Base-by-base conservation (phyloP, 2,113 vertebrate genomes). In the Ceyx margarethae region DNA sequence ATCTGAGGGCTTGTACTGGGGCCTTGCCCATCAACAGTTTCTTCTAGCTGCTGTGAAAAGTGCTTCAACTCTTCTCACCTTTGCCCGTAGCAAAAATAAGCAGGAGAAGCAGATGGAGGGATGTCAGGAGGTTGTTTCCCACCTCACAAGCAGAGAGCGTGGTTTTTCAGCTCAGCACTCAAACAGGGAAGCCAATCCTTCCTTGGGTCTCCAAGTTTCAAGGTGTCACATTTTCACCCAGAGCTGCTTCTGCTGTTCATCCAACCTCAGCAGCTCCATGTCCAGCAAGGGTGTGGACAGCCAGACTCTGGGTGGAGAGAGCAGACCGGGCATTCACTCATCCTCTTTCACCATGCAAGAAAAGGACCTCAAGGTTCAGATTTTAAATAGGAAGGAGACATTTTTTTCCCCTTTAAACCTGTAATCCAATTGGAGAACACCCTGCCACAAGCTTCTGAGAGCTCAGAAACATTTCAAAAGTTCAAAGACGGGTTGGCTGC, bases 171-270 rank as follows among this genome's bases (percentile, higher is more conserved):
- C 42, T 62, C 25, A 50, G 20, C 14, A 6, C 23, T 67, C 14
- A 43, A 33, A 48, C 0, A 3, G 2, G 10, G 33, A 74, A 7
- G 35, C 7, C 1, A 4, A 43, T 4, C 17, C 9, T 8, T 28
- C 21, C 35, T 28, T 1, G 0, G 22, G 4, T 43, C 15, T 22
- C 48, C 26, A 2, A 35, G 15, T 61, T 73, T 43, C 10, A 13
- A 15, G 14, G 22, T 2, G 6, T 25, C 18, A 5, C 13, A 4
- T 29, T 51, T 71, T 11, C 51, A 62, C 25, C 14, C 43, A 13
- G 22, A 50, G 35, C 25, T 43, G 42, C 17, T 71, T 48, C 35
- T 21, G 15, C 18, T 28, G 15, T 54, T 54, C 18, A 17, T 5
- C 53, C 25, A 13, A 15, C 5, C 9, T 28, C 33, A 54, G 37